A percentile compares a stretch with the other conserved stretches of the same genome.
These are phyloP conservation scores for Tenrec ecaudatus DNA, from an alignment of 2,113 vertebrate genomes.

Conservation along the genomic window DNA sequence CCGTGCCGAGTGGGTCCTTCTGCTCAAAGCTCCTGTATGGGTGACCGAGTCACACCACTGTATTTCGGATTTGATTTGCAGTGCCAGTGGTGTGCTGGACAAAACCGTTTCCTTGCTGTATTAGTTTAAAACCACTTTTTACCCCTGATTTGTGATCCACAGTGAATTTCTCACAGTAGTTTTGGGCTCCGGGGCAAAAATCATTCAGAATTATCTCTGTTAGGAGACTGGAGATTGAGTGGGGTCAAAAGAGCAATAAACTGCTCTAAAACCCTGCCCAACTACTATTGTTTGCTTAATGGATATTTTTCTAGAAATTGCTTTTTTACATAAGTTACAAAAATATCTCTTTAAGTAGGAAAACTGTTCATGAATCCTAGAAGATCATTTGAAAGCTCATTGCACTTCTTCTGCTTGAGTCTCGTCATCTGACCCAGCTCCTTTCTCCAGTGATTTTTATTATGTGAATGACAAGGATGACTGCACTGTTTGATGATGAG, in stretches of 20 bases:
- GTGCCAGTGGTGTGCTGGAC: neutral
- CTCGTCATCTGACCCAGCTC: neutral
- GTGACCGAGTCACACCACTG: neutral
- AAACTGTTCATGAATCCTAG: neutral
- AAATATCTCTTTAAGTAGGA: neutral
- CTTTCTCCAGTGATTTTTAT: neutral
- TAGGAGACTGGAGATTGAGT: neutral
- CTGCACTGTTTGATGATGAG: neutral
- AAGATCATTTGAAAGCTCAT: constrained; percentile 11
- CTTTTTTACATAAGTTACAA: constrained; percentile 14
- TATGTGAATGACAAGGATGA: neutral
- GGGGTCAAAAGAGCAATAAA: neutral
- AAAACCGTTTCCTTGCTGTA: neutral
- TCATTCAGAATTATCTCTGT: neutral
- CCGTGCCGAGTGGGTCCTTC: neutral
- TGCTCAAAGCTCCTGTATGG: neutral
- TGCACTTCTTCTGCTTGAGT: neutral
- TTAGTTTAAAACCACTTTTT: constrained; percentile 7
- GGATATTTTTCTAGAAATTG: neutral
- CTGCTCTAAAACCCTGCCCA: neutral
- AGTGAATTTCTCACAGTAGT: neutral
- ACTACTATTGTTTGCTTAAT: constrained; percentile 11
- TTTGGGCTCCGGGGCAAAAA: neutral
- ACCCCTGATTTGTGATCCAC: neutral
- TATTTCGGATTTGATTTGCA: neutral